phyloP scores from a whole-genome alignment of 35 echinoderm and acorn worm genomes.

The Heliocidaris erythrogramma region DNA sequence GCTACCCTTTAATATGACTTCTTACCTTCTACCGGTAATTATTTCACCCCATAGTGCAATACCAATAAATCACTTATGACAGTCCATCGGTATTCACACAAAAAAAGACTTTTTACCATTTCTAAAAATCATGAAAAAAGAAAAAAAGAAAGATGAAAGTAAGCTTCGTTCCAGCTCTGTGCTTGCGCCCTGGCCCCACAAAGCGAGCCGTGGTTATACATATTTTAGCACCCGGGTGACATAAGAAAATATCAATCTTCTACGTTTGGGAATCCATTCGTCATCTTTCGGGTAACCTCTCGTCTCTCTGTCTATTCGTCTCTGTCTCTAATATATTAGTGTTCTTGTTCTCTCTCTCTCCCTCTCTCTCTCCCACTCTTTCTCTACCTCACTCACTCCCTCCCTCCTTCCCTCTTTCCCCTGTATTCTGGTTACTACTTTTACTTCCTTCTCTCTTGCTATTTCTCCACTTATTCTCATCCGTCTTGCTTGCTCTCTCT shows the following conservation, averaged over 20 bases:
- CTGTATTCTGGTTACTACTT: background rate
- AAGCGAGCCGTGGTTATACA: background rate
- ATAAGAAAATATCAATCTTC: slow-evolving; percentile 32
- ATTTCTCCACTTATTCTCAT: background rate
- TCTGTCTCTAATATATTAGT: background rate
- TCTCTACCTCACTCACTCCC: background rate
- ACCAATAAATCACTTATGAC: background rate
- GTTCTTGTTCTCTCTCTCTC: background rate
- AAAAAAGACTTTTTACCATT: no score
- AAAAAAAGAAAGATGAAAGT: no score
- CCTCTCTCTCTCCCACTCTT: background rate
- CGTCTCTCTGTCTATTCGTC: background rate
- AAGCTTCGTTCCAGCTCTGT: background rate
- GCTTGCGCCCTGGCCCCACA: background rate
- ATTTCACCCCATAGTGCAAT: background rate
- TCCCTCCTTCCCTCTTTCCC: background rate
- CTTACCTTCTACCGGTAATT: background rate
- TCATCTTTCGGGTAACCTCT: background rate
- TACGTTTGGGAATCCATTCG: background rate
- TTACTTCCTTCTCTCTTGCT: background rate
- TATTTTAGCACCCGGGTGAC: slow-evolving; percentile 23
- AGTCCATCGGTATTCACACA: background rate
- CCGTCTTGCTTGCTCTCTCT: background rate
- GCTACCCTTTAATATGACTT: no score
- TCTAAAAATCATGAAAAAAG: no score